Evolutionary conservation across 1,140 invertebrate genomes (phyloP).

Genomic region (Bilobella aurantiaca): DNA sequence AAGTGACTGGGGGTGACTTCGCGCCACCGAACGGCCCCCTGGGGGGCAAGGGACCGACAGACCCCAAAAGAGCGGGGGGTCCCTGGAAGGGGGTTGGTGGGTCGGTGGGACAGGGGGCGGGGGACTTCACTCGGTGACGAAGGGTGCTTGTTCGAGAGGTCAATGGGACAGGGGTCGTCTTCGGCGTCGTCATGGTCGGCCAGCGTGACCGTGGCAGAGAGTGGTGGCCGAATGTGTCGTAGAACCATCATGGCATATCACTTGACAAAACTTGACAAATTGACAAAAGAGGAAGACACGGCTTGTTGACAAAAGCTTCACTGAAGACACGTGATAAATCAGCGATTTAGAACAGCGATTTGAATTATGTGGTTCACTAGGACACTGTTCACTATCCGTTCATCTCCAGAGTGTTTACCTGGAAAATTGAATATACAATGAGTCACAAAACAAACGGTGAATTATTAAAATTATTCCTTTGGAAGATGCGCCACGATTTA

Average conservation of each 20-base stretch:
- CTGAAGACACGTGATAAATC: background rate
- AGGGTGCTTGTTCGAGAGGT: conserved; percentile 30
- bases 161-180: conserved; percentile 25
- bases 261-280: conserved; percentile 4
- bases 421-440: no score
- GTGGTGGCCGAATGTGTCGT: conserved; percentile 27
- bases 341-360: no score
- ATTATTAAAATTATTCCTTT: no score
- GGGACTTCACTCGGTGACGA: conserved; percentile 8
- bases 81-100: background rate
- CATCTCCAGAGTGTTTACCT: no score
- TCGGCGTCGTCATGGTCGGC: conserved; percentile 23
- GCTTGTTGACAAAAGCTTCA: background rate
- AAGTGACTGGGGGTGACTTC: conserved; percentile 13
- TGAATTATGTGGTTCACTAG: no score
- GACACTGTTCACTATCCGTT: no score
- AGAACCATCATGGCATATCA: conserved; percentile 35
- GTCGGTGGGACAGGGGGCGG: conserved; percentile 12
- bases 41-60: background rate
- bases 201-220: conserved; percentile 12
- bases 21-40: conserved; percentile 19
- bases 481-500: no score
- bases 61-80: background rate
- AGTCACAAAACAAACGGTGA: no score
- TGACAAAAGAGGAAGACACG: background rate